These are phyloP conservation scores for Pygoscelis adeliae DNA, from an alignment of 2,113 vertebrate genomes.

Conservation along the genomic window DNA sequence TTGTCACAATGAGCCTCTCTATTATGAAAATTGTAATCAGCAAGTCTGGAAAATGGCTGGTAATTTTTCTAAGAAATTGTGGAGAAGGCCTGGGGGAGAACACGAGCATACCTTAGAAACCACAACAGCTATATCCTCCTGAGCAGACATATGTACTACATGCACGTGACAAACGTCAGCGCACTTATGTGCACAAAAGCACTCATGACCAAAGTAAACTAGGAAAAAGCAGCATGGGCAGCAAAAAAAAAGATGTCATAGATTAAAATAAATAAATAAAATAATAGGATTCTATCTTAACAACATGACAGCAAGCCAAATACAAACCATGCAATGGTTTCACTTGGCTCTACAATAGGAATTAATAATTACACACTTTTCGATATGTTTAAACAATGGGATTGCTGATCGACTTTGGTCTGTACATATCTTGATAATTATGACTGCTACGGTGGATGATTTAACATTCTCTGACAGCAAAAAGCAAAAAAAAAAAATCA, in stretches of 20 bases:
- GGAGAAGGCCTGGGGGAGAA: not conserved
- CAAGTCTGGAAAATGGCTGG: not conserved
- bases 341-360: conserved; percentile 64
- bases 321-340: conserved; percentile 42
- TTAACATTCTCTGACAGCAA: conserved; percentile 68
- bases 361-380: conserved; percentile 48
- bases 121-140: conserved; percentile 36
- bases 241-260: not conserved
- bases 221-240: conserved; percentile 54
- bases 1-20: not conserved
- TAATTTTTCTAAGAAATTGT: not conserved
- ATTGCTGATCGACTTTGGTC: conserved; percentile 76
- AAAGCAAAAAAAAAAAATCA: conserved; percentile 43
- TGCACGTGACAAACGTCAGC: not conserved
- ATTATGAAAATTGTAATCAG: not conserved
- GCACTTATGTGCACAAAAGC: conserved; percentile 15
- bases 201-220: conserved; percentile 40
- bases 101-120: not conserved
- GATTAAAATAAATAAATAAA: conserved; percentile 74
- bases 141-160: conserved; percentile 42
- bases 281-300: conserved; percentile 58
- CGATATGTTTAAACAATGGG: conserved; percentile 59
- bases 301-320: conserved; percentile 48
- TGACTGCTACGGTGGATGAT: conserved; percentile 65
- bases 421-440: conserved; percentile 73